These are phyloP conservation scores for Heliconius congener DNA, from an alignment of 1,140 invertebrate species.

Conservation along the genomic window DNA sequence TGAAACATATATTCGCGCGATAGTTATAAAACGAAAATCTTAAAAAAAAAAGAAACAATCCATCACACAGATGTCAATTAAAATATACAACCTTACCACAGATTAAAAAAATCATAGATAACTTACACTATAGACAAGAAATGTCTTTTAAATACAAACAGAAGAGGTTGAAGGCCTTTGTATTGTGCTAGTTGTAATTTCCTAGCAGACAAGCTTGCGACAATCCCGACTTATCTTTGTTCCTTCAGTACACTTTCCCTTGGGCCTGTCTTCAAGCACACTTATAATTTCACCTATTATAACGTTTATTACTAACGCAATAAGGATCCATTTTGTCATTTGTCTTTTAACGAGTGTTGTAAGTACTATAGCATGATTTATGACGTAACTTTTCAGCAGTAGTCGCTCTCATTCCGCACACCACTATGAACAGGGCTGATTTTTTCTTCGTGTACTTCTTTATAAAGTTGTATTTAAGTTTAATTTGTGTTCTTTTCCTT, in stretches of 20 bases:
- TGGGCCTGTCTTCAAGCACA: slow-evolving; percentile 55
- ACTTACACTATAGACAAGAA: slow-evolving; percentile 29
- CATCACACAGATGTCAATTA: too few relatives aligned
- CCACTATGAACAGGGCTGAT: slow-evolving; percentile 55
- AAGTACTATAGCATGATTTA: slow-evolving; percentile 64
- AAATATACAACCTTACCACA: too few relatives aligned
- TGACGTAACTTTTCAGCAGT: slow-evolving; percentile 68
- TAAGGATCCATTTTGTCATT: slow-evolving; percentile 27
- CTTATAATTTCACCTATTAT: slow-evolving; percentile 33
- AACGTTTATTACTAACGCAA: slow-evolving; percentile 13
- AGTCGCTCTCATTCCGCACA: slow-evolving; percentile 73
- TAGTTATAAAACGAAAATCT: too few relatives aligned
- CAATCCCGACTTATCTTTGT: slow-evolving; percentile 79
- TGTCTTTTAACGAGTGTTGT: slow-evolving; percentile 31
- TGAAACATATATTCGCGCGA: too few relatives aligned
- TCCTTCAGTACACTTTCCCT: slow-evolving; percentile 76
- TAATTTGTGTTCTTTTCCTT: slow-evolving; percentile 31
- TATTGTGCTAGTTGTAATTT: slow-evolving; percentile 74
- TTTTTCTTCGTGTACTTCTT: slow-evolving; percentile 48
- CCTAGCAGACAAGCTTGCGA: slow-evolving; percentile 63
- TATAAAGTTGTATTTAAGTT: slow-evolving; percentile 33
- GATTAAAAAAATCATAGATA: neutral
- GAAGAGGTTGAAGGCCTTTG: slow-evolving; percentile 60
- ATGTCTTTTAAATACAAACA: slow-evolving; percentile 44
- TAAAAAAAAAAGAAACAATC: too few relatives aligned